Evolutionary conservation across 2,113 vertebrate genomes (phyloP), one percentile per base, ranked within the genome.

Genomic region (Sakesphorus luctuosus): DNA sequence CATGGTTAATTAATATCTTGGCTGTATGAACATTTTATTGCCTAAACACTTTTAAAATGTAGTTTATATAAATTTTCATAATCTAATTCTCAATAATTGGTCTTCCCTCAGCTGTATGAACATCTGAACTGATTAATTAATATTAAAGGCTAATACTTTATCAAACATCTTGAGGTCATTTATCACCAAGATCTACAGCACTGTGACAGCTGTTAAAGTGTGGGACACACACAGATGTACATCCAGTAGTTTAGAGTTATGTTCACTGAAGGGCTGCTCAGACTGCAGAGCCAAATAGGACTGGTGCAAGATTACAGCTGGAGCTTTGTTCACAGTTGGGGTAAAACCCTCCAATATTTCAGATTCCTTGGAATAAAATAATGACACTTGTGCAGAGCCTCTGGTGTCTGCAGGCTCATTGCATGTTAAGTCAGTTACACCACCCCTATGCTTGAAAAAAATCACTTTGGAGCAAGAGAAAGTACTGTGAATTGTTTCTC

Each of bases 161-260:
- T 58, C 63, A 62, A 74, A 50, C 20, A 61, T 15, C 46, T 79
- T 44, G 43, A 72, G 43, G 63, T 35, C 50, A 46, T 2, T 23
- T 61, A 38, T n/a, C 58, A 46, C 29, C 56, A 47, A 71, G 75
- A 71, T n/a, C 49, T 46, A 52, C 19, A 59, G 33, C 55, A 58
- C 26, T 18, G 10, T 18, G 10, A 46, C 36, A 76, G 50, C 69
- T 49, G 50, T 31, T 66, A 14, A 81, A 58, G 19, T 5, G 13
- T 3, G 9, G 0, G 1, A 66, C 80, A n/a, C 18, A 46, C 66
- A 29, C 1, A 2, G 0, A 2, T 1, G 1, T n/a, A 26, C 7
- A 50, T 13, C 29, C 28, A 73, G 3, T 15, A 82, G 46, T n/a
- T 20, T n/a, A 28, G 52, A 72, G 33, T 17, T 63, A 2, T 7